These are phyloP conservation scores for Temnothorax nylanderi DNA, from an alignment of 1,140 invertebrate genomes.

Conservation along the genomic window DNA sequence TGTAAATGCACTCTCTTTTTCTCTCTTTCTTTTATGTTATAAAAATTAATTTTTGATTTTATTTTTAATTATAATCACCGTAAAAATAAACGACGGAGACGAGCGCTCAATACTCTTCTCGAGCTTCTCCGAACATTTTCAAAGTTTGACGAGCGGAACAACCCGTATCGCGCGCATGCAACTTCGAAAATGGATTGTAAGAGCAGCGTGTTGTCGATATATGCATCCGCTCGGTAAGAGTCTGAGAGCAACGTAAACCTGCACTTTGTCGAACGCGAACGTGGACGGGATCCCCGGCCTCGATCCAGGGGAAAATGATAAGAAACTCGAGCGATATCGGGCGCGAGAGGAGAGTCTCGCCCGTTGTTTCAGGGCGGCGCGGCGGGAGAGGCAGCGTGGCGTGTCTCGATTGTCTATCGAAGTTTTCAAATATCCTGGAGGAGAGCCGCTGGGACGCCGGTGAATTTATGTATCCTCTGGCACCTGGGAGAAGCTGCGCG, in stretches of 20 bases:
- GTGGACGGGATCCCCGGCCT: constrained; percentile 6
- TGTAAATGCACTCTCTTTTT: background rate
- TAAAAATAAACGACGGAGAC: background rate
- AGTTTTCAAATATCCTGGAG: constrained; percentile 56
- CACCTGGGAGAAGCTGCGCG: constrained; percentile 23
- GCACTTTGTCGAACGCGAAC: constrained; percentile 25
- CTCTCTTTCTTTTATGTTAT: background rate
- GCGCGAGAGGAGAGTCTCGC: background rate
- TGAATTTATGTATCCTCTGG: constrained; percentile 45
- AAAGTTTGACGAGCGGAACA: constrained; percentile 18
- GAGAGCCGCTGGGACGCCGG: constrained; percentile 9
- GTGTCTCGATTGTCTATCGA: constrained; percentile 55
- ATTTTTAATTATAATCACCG: background rate
- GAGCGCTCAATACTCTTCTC: background rate
- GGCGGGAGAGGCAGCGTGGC: background rate
- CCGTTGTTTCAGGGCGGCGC: background rate
- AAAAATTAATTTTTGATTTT: background rate
- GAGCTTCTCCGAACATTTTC: background rate
- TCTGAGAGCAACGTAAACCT: constrained; percentile 41
- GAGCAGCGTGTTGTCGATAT: constrained; percentile 19
- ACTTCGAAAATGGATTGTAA: constrained; percentile 47
- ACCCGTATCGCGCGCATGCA: constrained; percentile 19
- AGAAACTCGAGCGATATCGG: constrained; percentile 30
- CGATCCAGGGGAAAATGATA: constrained; percentile 44
- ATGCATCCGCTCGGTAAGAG: constrained; percentile 7